Base-by-base conservation (phyloP, 2,888 invertebrate species). In the Pantelozetes paolii region DNA sequence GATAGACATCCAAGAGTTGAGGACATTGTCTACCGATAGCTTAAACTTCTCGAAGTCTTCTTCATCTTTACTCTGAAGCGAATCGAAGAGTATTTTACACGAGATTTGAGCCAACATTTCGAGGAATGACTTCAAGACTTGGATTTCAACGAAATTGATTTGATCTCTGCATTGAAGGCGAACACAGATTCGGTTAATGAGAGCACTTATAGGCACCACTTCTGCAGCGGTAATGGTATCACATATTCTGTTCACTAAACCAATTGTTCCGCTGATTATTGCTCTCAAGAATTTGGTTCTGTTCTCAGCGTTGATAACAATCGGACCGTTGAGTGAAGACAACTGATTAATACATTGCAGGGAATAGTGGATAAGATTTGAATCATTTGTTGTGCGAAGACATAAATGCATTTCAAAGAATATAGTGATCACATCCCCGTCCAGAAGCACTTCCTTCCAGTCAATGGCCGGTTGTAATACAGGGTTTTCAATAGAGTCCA, bases 311-410 rank as follows among this genome's bases (percentile, higher is more conserved):
- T 83, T 82, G 36, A 80, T 79, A 75, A 88, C 82, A 8, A 89
- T 82, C 2, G 83, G 82, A 6, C 89, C 89, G 80, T 86, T 87
- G 40, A 90, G 81, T 20, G 89, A 88, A 0, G 89, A 88, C 75
- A 94, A 83, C 81, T 94, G 94, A 13, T 90, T 89, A 64, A 95
- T 84, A 82, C 94, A 93, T 72, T 87, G 89, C 74, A 94, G 83
- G 0, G 91, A 89, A 76, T 90, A 89, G 81, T 89, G 89, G 11
- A 89, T 87, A 79, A 93, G 84, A 15, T 74, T 72, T 2, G 54
- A 26, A 23, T 75, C 67, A 8, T 48, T 62, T 13, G 67, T 26
- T 32, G 26, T 18, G 32, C 74, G 45, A 28, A 71, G 28, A 69
- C 32, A 30, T 30, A 72, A 30, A 69, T 76, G 75, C 79, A 86